Conservation (phyloP, 1,140 invertebrate species). For the Zaprionus camerounensis region DNA sequence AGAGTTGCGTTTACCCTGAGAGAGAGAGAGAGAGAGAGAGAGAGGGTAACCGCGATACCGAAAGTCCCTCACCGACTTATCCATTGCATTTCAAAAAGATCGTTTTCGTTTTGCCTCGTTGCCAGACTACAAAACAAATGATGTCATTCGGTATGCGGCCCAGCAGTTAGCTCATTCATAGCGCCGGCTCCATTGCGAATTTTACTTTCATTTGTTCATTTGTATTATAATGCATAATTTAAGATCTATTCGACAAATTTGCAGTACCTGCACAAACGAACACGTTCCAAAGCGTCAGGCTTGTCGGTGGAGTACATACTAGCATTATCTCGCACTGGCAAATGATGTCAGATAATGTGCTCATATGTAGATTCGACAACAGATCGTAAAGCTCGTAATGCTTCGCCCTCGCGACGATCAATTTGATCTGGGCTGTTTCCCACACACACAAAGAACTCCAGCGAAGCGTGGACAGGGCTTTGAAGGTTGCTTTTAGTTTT, state of each 20-base stretch:
- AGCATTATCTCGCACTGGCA: neutral
- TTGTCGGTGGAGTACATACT: slow-evolving; percentile 3
- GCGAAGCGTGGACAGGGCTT: slow-evolving; percentile 59
- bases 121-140: slow-evolving; percentile 70
- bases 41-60: neutral
- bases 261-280: slow-evolving; percentile 44
- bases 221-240: slow-evolving; percentile 73
- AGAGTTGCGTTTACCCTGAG: slow-evolving; percentile 5
- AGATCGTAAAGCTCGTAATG: slow-evolving; percentile 6
- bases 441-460: slow-evolving; percentile 53
- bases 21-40: neutral
- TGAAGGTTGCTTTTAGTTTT: slow-evolving; percentile 54
- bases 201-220: slow-evolving; percentile 79
- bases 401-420: slow-evolving; percentile 38
- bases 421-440: slow-evolving; percentile 37
- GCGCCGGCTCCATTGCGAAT: slow-evolving; percentile 71
- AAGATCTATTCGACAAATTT: slow-evolving; percentile 58
- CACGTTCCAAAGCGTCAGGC: slow-evolving; percentile 18
- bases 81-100: slow-evolving; percentile 61
- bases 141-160: slow-evolving; percentile 56
- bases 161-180: slow-evolving; percentile 28
- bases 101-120: slow-evolving; percentile 39
- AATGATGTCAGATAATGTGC: slow-evolving; percentile 34
- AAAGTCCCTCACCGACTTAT: slow-evolving; percentile 44
- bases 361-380: slow-evolving; percentile 5